Percentiles rank a stretch among this genome's conserved stretches.
phyloP scores from a whole-genome alignment of 2,797 vertebrate genomes.

The Lutjanus campechanus region DNA sequence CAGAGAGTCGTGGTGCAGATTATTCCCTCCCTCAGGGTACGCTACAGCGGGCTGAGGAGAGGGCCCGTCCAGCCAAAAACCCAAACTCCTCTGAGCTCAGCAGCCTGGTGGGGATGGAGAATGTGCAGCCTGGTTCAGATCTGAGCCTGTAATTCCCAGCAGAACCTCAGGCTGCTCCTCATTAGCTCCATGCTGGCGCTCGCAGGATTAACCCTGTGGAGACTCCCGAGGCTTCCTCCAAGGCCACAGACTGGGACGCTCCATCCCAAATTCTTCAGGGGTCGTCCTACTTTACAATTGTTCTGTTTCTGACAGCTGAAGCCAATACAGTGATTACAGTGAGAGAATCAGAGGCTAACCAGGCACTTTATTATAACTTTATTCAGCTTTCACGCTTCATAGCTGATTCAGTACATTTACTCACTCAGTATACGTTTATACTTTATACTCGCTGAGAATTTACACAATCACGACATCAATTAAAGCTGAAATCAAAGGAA shows the following conservation, averaged over 20 bases:
- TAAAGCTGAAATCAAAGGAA: too few species aligned
- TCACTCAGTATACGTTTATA: not conserved
- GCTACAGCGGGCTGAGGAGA: slow-evolving; percentile 5
- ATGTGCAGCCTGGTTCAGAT: slow-evolving; percentile 50
- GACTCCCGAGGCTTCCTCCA: slow-evolving; percentile 60
- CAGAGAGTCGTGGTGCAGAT: slow-evolving; percentile 21
- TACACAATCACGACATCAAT: not conserved
- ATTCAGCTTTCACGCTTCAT: not conserved
- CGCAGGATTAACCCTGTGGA: slow-evolving; percentile 69
- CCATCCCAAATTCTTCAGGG: slow-evolving; percentile 19
- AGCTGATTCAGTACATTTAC: not conserved
- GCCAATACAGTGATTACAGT: not conserved
- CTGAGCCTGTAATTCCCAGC: slow-evolving; percentile 63
- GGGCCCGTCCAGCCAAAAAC: slow-evolving; percentile 38
- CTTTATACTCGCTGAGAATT: not conserved
- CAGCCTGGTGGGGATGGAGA: slow-evolving; percentile 37
- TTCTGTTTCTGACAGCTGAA: slow-evolving; percentile 15
- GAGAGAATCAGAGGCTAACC: not conserved
- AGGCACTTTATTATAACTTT: not conserved
- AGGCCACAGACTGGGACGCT: slow-evolving; percentile 47
- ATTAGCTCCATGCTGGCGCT: slow-evolving; percentile 62
- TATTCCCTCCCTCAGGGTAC: slow-evolving; percentile 21
- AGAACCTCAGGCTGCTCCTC: slow-evolving; percentile 73
- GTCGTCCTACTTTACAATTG: slow-evolving; percentile 30
- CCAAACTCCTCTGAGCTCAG: slow-evolving; percentile 54